Base-by-base conservation (phyloP, 1,140 invertebrate genomes). In the Varroa destructor region DNA sequence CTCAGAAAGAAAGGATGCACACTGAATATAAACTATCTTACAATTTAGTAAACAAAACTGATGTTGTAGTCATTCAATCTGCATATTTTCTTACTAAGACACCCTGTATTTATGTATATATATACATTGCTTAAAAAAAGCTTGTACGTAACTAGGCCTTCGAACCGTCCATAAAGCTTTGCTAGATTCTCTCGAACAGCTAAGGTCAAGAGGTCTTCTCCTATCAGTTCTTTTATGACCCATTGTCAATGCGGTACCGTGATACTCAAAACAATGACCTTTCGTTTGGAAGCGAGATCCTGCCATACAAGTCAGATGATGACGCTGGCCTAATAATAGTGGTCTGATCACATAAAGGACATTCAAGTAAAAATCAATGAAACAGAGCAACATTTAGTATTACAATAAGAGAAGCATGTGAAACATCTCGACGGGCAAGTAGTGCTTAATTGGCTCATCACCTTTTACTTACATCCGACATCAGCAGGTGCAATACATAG, bases 181-280 rank as follows among this genome's bases (percentile, higher is more conserved):
- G 2, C n/a, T 67, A 12, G 3, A 51, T n/a, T n/a, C n/a, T 67
- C 61, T 40, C 14, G 2, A 4, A 37, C 37, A 46, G 61, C 40
- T 43, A 67, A 67, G 40, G 12, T 67, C 40, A 67, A 37, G 40
- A 37, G 2, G 40, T 67, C 36, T 46, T 67, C 36, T 14, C 25
- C 57, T 58, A 37, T 12, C 61, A 40, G 40, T 2, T 67, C 46
- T 46, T 67, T 67, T 67, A 67, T 67, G 61, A 67, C 61, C 61
- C 61, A 67, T 67, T 67, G 61, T 67, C 61, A 46, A 67, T 67
- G 40, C 61, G 61, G 40, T 67, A 14, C 61, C 10, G 40, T 46
- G 36, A 67, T 67, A 46, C 61, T 25, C 46, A 12, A 40, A 67
- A 67, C 61, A 67, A 67, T 67, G 61, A 12, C 46, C 40, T 67